Evolutionary conservation across 2,888 invertebrate genomes (phyloP).

Genomic region (Amphimallon solstitiale): DNA sequence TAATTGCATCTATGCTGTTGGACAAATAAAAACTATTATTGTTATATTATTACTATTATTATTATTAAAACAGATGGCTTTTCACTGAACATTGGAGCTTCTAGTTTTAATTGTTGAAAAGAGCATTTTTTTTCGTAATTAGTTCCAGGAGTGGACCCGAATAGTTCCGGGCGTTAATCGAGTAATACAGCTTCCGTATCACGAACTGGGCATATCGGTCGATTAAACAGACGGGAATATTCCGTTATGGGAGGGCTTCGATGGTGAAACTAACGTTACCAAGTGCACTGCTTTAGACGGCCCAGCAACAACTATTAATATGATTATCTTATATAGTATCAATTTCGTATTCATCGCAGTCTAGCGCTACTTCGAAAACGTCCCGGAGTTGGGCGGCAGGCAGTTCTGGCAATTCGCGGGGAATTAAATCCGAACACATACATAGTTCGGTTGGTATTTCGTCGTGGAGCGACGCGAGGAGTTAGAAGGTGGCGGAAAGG

Average conservation of each 20-base stretch:
- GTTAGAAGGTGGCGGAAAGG: no score
- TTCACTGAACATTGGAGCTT: no score
- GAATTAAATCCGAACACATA: slow-evolving; percentile 39
- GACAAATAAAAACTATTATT: no score
- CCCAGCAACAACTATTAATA: slow-evolving; percentile 39
- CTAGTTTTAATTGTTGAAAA: no score
- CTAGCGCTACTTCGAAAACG: slow-evolving; percentile 15
- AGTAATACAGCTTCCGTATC: not conserved
- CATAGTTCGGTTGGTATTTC: slow-evolving; percentile 46
- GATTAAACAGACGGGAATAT: slow-evolving; percentile 4
- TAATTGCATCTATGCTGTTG: no score
- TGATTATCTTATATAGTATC: slow-evolving; percentile 48
- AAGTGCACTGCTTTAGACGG: slow-evolving; percentile 22
- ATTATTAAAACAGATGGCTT: no score
- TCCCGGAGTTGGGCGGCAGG: not conserved
- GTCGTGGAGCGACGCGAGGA: not conserved
- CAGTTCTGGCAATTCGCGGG: no score
- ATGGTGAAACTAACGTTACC: not conserved
- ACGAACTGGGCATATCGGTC: slow-evolving; percentile 1
- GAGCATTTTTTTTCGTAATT: no score
- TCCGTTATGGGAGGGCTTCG: not conserved
- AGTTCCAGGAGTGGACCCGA: no score
- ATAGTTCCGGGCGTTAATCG: no score
- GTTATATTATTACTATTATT: no score
- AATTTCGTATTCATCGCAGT: slow-evolving; percentile 46